Base-by-base conservation (phyloP, 2,888 invertebrate genomes). In the Druceiella hillmani region DNA sequence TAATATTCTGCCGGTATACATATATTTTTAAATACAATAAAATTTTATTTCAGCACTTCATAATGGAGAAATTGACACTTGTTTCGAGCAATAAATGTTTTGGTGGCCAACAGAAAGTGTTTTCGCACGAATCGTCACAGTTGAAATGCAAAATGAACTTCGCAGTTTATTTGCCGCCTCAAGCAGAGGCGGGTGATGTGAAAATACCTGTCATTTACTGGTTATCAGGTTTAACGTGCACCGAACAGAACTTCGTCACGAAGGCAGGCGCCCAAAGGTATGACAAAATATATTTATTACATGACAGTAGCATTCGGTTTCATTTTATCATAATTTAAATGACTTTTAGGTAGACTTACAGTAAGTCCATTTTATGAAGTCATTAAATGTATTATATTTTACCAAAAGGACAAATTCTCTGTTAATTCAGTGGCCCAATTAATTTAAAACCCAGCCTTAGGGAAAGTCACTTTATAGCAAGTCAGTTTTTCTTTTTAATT, bases 191-290 rank as follows among this genome's bases (percentile, higher is more conserved):
- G 35, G 72, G 75, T 2, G 77, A 78, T 53, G 65, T 64, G 10
- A 73, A 74, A 51, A 65, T 87, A 17, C 92, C 95, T 2, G 87
- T 91, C 1, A 72, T 97, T 7, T 95, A 90, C 59, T 97, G 84
- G 76, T 70, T 97, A 0, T 94, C 94, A 24, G 94, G 97, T 2
- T 70, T 98, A 17, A 88, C 88, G 0, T 98, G 98, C 61, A 91
- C 81, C 7, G 97, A 99, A 62, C 85, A 89, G 55, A 99, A 99
- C 68, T 95, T 98, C 56, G 84, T 95, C 45, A 82, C 87, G 33
- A 99, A 99, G 66, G 81, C 93, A 29, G 97, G 95, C n/a, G 87
- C 89, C 44, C 99, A 99, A 69, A 78, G 78, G 66, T 75, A 57
- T 45, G 40, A n/a, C n/a, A n/a, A n/a, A n/a, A n/a, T n/a, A n/a